These are phyloP conservation scores for Mythimna albipuncta DNA, from an alignment of 2,888 invertebrate species.

Conservation along the genomic window DNA sequence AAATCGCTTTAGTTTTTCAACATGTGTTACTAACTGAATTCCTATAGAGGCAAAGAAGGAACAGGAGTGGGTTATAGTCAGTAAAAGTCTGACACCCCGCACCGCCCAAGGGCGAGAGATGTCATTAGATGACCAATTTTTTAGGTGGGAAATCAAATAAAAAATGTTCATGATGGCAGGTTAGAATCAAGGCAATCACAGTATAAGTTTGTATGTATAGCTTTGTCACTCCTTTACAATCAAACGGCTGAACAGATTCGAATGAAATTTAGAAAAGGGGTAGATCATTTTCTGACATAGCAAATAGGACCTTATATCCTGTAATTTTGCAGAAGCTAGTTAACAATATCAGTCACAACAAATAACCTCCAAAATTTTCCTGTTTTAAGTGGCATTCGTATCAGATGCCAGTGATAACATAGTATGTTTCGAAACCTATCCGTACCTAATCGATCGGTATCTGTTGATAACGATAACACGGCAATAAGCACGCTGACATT, in stretches of 20 bases:
- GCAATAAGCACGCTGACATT: conserved; percentile 35
- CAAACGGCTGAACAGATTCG: background rate
- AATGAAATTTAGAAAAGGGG: background rate
- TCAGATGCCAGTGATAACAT: conserved; percentile 34
- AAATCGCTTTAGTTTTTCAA: background rate
- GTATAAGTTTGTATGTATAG: background rate
- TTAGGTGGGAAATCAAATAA: too few relatives aligned
- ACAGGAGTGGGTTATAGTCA: too few relatives aligned
- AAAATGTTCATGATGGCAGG: too few relatives aligned
- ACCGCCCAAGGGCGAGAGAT: too few relatives aligned
- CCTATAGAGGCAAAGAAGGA: too few relatives aligned
- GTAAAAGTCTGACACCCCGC: too few relatives aligned
- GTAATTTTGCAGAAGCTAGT: background rate
- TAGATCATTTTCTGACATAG: background rate
- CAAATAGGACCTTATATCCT: background rate
- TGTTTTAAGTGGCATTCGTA: conserved; percentile 23
- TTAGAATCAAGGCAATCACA: background rate
- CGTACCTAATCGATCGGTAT: conserved; percentile 48
- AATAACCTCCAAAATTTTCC: conserved; percentile 15
- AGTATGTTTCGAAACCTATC: conserved; percentile 35
- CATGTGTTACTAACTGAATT: conserved; percentile 1
- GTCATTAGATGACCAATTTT: too few relatives aligned
- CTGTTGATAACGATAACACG: conserved; percentile 29
- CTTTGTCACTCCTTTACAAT: background rate
- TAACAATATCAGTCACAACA: conserved; percentile 10